Evolutionary conservation across 2,888 invertebrate species (phyloP).

Genomic region (Limnephilus lunatus): DNA sequence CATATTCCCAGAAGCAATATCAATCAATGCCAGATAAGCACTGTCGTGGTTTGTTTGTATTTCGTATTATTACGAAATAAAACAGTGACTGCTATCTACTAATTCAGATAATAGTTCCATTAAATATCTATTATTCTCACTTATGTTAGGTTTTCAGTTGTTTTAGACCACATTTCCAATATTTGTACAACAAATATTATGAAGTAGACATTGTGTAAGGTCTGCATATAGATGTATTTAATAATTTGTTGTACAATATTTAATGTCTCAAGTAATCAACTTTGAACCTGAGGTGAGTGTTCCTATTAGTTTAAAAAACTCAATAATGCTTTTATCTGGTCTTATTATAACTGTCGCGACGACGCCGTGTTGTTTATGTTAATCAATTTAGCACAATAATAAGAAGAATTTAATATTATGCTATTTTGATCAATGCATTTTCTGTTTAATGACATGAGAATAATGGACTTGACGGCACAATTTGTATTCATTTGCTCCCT

Average conservation of each 20-base stretch:
- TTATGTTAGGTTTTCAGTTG: background rate
- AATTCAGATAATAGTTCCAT: background rate
- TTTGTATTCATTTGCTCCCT: background rate
- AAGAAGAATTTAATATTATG: background rate
- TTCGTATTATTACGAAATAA: background rate
- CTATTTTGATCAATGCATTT: background rate
- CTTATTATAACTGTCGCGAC: background rate
- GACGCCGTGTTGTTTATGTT: background rate
- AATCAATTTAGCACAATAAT: background rate
- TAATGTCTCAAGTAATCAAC: constrained; percentile 7
- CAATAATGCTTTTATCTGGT: constrained; percentile 10
- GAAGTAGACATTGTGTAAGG: background rate
- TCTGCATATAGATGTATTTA: background rate
- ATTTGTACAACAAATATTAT: background rate
- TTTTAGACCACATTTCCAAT: background rate
- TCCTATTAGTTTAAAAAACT: constrained; percentile 17
- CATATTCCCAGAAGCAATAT: background rate
- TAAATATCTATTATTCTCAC: background rate
- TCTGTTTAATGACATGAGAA: background rate
- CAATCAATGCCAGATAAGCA: background rate
- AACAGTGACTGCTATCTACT: background rate
- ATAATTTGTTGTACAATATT: constrained; percentile 12
- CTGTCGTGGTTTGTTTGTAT: background rate
- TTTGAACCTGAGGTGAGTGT: constrained; percentile 5
- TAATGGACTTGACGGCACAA: background rate